Evolutionary conservation across 2,797 vertebrate species (phyloP), one percentile per base, ranked within the genome.

Genomic region (Halcyon badia): DNA sequence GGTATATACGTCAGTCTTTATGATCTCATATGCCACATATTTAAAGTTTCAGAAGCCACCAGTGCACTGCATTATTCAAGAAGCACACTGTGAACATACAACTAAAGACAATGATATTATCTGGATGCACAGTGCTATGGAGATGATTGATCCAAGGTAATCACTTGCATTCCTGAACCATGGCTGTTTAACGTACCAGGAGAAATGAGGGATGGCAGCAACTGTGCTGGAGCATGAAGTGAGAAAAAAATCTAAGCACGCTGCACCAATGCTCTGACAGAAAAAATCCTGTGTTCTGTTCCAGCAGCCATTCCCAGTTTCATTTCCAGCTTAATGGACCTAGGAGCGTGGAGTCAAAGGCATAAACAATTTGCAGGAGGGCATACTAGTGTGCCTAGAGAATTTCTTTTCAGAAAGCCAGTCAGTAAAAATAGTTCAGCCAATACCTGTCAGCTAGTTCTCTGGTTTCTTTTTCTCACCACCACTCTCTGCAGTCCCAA

Each of bases 141-240:
- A 77, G 51, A 82, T 37, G 82, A 89, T 90, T 93, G 61, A 84
- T 48, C 68, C 42, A 65, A 46, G 33, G 60, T 26, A 58, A 84
- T 51, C 66, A 89, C 60, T 61, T 84, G 80, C 66, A 88, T 89
- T 94, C 73, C 66, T 57, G 52, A 96, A 66, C 42, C 48, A 28
- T 66, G 68, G 62, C 62, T 51, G 58, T 70, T 90, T 88, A 89
- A 95, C n/a, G 39, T 79, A 82, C 51, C 70, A 41, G 31, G 68
- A 79, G 87, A 90, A 93, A 97, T 49, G 73, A 79, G 80, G 73
- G 85, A 82, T 69, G 77, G 93, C 72, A 93, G 80, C 42, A 66
- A 73, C 72, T 76, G 15, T 42, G 39, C 51, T 83, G 62, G 31
- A 93, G 85, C 71, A 84, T 28, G 51, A 89, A 94, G 85, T 49